Base-by-base conservation (phyloP, 2,888 invertebrate species). In the Helobdella robusta region DNA sequence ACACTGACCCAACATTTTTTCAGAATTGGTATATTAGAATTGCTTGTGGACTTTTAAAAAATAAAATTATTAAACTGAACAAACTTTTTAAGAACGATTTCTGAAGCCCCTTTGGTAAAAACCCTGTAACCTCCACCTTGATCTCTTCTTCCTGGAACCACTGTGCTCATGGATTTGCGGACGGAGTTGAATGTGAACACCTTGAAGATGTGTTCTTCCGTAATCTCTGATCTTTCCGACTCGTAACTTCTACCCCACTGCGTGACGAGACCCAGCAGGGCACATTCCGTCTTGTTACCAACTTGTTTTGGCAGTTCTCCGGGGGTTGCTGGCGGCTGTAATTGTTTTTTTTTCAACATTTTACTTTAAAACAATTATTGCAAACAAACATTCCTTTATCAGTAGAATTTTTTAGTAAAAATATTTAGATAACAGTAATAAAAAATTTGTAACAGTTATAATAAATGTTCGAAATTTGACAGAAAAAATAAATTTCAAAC, bases 261-360 rank as follows among this genome's bases (percentile, higher is more conserved):
- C 71, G 88, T 80, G 35, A 97, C 89, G 83, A 97, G 97, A 68
- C 97, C 97, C 69, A 98, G 85, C 69, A 98, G 84, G 59, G 95
- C 86, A 83, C 98, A 99, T 81, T 98, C 98, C 50, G 98, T 99
- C 83, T 99, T 99, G 84, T 99, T 98, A 74, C 98, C 98, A 71
- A 99, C 89, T 84, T 98, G 98, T 30, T 56, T 56, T 82, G 87
- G 71, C 0, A 75, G 75, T 2, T 75, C 69, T 6, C 56, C 56
- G 3, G 20, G 56, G 20, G 20, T 56, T 3, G 20, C 32, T n/a
- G 56, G 30, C 8, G 56, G 56, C 56, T 56, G 25, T 25, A 52
- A 52, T 23, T 52, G n/a, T n/a, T n/a, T n/a, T n/a, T n/a, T n/a
- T n/a, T n/a, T n/a, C n/a, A n/a, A n/a, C n/a, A n/a, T n/a, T n/a